Percentiles rank a stretch among this genome's conserved stretches.
phyloP scores from a whole-genome alignment of 2,113 vertebrate genomes.

The Prunella himalayana region DNA sequence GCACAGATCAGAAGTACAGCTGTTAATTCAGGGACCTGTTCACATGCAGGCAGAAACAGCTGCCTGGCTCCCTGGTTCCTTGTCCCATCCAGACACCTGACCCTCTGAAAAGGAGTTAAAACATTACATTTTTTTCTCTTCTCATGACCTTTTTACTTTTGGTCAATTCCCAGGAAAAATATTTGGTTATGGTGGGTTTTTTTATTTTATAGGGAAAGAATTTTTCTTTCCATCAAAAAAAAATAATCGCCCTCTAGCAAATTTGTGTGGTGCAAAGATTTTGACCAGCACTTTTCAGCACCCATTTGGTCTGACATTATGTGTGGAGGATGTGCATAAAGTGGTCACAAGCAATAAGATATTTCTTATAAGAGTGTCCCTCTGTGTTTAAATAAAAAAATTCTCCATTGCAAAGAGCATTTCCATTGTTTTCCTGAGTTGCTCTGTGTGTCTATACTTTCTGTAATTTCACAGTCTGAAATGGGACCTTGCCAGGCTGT shows the following conservation, averaged over 20 bases:
- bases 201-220: background rate
- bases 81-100: background rate
- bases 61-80: background rate
- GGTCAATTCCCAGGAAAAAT: background rate
- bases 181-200: background rate
- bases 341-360: background rate
- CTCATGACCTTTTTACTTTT: background rate
- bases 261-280: background rate
- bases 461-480: background rate
- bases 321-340: background rate
- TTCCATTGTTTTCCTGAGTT: background rate
- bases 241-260: background rate
- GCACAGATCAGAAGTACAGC: background rate
- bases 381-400: background rate
- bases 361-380: background rate
- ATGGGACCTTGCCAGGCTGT: background rate
- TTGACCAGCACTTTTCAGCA: background rate
- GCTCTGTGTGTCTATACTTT: background rate
- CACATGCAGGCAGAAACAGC: background rate
- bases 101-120: background rate
- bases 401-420: background rate
- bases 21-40: background rate
- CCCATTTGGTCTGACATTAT: background rate
- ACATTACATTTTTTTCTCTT: background rate
- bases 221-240: background rate